Evolutionary conservation across 2,888 invertebrate genomes (phyloP), one percentile per base, ranked within the genome.

Genomic region (Cremastinae sp.): DNA sequence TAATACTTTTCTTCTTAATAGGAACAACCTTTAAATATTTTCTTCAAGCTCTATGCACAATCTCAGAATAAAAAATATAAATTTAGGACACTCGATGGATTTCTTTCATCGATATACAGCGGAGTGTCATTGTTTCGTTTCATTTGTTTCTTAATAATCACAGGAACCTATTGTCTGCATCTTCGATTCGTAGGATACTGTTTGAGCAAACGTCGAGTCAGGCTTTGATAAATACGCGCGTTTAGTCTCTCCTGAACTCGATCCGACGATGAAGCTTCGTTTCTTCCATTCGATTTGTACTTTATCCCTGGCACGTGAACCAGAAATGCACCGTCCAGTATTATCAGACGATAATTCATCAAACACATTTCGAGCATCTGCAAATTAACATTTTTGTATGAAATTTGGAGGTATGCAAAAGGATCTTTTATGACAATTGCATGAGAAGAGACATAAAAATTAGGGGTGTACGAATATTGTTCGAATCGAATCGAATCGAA

Each of bases 301-400:
- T 93, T 93, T 68, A 93, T 92, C 41, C 93, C 93, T 0, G 93
- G 93, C 0, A 93, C 91, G 86, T 95, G 95, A 28, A 95, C 93
- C 51, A 95, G 91, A 85, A 95, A 95, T 0, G 93, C 95, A 20
- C 94, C 94, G 81, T 95, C 95, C 58, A 95, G 89, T 2, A 95
- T 93, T 74, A 94, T 92, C 88, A 95, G 92, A 56, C 93, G 92
- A 87, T 95, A 95, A 80, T 93, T 92, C 88, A 93, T 91, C 77
- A 95, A 92, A 87, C 95, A 95, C 91, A 95, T 92, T 89, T 95
- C 94, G 84, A 94, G 90, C 94, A 95, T 95, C 95, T 95, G 89
- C 0, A n/a, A n/a, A n/a, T n/a, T n/a, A n/a, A n/a, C n/a, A n/a
- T n/a, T n/a, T n/a, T n/a, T n/a, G n/a, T n/a, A n/a, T n/a, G n/a